These are phyloP conservation scores for Poecile montanus DNA, from an alignment of 2,797 vertebrate genomes.

Conservation along the genomic window DNA sequence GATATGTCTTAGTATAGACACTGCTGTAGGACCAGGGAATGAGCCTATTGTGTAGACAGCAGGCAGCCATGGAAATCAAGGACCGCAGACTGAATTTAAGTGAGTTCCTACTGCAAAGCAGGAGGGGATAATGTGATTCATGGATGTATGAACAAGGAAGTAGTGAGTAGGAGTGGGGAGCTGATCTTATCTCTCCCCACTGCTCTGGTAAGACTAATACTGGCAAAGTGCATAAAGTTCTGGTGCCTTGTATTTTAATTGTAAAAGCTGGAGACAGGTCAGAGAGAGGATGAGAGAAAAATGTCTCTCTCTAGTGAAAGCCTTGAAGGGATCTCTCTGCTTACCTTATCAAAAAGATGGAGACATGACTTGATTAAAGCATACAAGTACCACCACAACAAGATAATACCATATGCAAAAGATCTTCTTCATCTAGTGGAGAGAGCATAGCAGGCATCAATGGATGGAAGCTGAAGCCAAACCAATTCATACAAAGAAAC, in stretches of 20 bases:
- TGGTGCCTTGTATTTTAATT: background rate
- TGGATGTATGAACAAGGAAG: slow-evolving; percentile 35
- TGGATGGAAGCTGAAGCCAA: slow-evolving; percentile 36
- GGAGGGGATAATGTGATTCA: slow-evolving; percentile 30
- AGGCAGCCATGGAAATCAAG: slow-evolving; percentile 2
- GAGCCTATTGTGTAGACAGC: background rate
- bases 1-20: background rate
- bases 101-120: background rate
- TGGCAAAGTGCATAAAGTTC: background rate
- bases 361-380: slow-evolving; percentile 51
- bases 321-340: slow-evolving; percentile 40
- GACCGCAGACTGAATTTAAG: background rate
- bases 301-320: slow-evolving; percentile 36
- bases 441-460: slow-evolving; percentile 49
- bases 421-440: slow-evolving; percentile 43
- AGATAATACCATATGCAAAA: slow-evolving; percentile 53
- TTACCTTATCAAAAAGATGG: slow-evolving; percentile 52
- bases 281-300: slow-evolving; percentile 54
- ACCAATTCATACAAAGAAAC: slow-evolving; percentile 58
- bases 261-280: slow-evolving; percentile 43
- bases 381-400: slow-evolving; percentile 22
- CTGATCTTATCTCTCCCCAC: slow-evolving; percentile 35
- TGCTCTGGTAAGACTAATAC: slow-evolving; percentile 3
- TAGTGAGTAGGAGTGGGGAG: slow-evolving; percentile 37
- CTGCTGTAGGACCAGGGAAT: background rate